phyloP scores from a whole-genome alignment of 1,140 invertebrate species.

The Agraylea sexmaculata region DNA sequence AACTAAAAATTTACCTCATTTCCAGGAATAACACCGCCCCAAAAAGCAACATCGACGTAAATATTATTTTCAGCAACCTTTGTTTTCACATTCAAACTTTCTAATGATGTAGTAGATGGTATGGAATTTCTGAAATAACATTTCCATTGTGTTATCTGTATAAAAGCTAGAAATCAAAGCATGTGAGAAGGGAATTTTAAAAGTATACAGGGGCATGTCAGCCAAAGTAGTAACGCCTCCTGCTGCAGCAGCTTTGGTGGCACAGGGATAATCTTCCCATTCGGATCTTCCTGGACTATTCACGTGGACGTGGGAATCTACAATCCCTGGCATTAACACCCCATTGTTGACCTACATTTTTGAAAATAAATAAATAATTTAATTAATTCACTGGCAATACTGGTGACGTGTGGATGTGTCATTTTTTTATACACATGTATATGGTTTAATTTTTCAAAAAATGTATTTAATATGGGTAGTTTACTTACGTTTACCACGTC shows the following conservation, averaged over 20 bases:
- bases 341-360: constrained; percentile 43
- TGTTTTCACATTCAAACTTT: constrained; percentile 48
- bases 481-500: constrained; percentile 31
- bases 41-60: constrained; percentile 61
- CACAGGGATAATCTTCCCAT: constrained; percentile 60
- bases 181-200: too few species aligned
- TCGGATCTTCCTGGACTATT: constrained; percentile 70
- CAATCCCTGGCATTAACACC: constrained; percentile 65
- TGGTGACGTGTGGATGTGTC: not conserved
- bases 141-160: not conserved
- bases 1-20: constrained; percentile 41
- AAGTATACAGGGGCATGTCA: constrained; percentile 58
- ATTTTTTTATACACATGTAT: not conserved
- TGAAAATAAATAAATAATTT: not conserved
- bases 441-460: not conserved
- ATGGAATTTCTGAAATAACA: constrained; percentile 48
- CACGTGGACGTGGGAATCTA: constrained; percentile 82
- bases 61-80: constrained; percentile 45
- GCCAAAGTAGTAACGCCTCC: constrained; percentile 63
- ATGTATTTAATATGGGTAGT: constrained; percentile 5
- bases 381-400: not conserved
- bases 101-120: constrained; percentile 52
- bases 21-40: constrained; percentile 57
- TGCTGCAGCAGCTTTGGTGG: constrained; percentile 56
- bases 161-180: too few species aligned